Percentiles rank a stretch among this genome's conserved stretches.
Evolutionary conservation across 2,797 vertebrate species (phyloP).

Genomic region (Meriones psammophilus): DNA sequence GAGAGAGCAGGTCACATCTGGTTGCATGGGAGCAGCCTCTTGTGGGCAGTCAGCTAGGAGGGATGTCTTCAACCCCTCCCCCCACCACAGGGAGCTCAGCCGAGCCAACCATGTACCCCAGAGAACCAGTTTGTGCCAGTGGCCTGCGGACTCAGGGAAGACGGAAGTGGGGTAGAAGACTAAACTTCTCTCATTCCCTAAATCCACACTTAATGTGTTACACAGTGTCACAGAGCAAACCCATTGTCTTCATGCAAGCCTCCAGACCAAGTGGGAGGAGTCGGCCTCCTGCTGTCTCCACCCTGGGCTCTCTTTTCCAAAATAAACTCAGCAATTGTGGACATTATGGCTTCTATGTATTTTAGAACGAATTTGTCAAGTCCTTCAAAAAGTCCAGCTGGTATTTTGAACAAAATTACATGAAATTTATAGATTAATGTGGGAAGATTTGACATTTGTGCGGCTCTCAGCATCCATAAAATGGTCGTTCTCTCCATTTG

Average conservation of each 20-base stretch:
- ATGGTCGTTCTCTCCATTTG: slow-evolving; percentile 58
- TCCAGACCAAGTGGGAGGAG: not conserved
- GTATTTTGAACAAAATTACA: slow-evolving; percentile 76
- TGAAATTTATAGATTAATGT: slow-evolving; percentile 79
- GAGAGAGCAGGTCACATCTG: accelerated
- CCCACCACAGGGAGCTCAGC: not conserved
- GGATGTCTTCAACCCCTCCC: not conserved
- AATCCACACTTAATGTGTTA: not conserved
- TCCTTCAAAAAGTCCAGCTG: slow-evolving; percentile 70
- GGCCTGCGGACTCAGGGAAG: not conserved
- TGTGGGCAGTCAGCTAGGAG: not conserved
- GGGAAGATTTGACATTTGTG: slow-evolving; percentile 74
- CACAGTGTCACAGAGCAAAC: accelerated
- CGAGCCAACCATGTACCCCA: accelerated
- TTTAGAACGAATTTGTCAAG: slow-evolving; percentile 68
- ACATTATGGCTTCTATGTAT: slow-evolving; percentile 56
- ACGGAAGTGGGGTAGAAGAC: not conserved
- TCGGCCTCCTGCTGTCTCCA: not conserved
- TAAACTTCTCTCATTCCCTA: not conserved
- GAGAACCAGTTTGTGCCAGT: accelerated
- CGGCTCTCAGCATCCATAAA: slow-evolving; percentile 59
- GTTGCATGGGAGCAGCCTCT: not conserved
- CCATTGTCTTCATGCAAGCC: not conserved
- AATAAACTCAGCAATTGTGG: slow-evolving; percentile 64
- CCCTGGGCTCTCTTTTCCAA: slow-evolving; percentile 38